Conservation (phyloP, 2,113 vertebrate species). For the Eublepharis macularius region DNA sequence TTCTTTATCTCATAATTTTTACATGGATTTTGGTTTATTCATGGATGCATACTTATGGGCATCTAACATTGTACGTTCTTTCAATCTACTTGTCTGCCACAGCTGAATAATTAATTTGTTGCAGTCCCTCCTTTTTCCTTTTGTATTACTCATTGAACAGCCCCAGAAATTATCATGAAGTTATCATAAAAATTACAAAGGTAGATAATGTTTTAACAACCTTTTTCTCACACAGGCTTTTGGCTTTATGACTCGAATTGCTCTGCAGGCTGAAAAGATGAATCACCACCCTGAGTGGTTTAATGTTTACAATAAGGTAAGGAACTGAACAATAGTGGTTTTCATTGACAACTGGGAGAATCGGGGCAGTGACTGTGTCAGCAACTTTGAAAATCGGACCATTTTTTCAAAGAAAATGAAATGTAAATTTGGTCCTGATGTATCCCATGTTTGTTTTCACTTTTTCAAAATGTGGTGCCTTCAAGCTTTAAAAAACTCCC, state of each 20-base stretch:
- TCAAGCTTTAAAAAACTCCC: background rate
- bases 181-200: background rate
- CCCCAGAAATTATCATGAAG: background rate
- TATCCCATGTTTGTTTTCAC: background rate
- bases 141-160: background rate
- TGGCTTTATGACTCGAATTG: slow-evolving; percentile 97
- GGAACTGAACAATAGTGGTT: background rate
- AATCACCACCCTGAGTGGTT: slow-evolving; percentile 99
- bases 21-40: background rate
- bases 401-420: background rate
- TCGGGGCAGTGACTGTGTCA: background rate
- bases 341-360: background rate
- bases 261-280: slow-evolving; percentile 97
- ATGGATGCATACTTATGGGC: background rate
- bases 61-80: background rate
- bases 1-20: background rate
- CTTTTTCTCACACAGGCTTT: slow-evolving; percentile 83
- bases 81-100: background rate
- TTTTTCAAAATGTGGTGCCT: slow-evolving; percentile 33
- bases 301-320: slow-evolving; percentile 98
- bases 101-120: background rate
- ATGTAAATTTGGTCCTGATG: slow-evolving; percentile 22
- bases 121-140: background rate
- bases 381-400: background rate
- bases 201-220: background rate